Base-by-base conservation (phyloP, 2,113 vertebrate genomes). In the Prochilodus magdalenae region DNA sequence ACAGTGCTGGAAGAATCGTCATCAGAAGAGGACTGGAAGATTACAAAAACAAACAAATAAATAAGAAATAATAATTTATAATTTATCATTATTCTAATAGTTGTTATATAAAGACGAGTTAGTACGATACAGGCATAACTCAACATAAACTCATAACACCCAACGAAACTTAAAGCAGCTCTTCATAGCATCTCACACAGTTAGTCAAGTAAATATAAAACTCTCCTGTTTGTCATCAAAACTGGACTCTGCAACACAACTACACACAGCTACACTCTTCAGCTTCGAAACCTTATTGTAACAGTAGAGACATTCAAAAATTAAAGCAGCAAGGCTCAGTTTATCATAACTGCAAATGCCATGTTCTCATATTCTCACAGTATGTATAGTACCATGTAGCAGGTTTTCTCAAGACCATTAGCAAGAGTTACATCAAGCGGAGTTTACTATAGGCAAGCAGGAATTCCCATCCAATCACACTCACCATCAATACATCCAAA, bases 1-100 rank as follows among this genome's bases (percentile, higher is more conserved):
- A 93, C 89, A 71, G 93, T 91, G 88, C 94, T 96, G 81, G 89
- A 85, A 20, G 90, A 91, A 88, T 95, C 96, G 83, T 95, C 94
- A 30, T 95, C 94, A 85, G 94, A 91, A 79, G 88, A 92, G 82
- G 91, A 94, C 95, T 96, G 92, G 12, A 84, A 86, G 70, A 90
- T 57, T 79, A 75, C 29, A 66, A 36, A 59, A 47, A 73, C 55
- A 63, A 4, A 66, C 59, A 66, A 16, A 36, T n/a, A 27, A 44
- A 44, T 60, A 6, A 65, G 44, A 27, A 22, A 36, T 29, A 11
- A 33, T 18, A 66, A 30, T 26, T 20, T 20, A 62, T 55, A 75
- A n/a, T n/a, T n/a, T n/a, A n/a, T n/a, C n/a, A n/a, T n/a, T n/a
- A n/a, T n/a, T n/a, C n/a, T n/a, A n/a, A n/a, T n/a, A 36, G 36